phyloP scores from a whole-genome alignment of 2,113 vertebrate species.

The Pangasianodon gigas region DNA sequence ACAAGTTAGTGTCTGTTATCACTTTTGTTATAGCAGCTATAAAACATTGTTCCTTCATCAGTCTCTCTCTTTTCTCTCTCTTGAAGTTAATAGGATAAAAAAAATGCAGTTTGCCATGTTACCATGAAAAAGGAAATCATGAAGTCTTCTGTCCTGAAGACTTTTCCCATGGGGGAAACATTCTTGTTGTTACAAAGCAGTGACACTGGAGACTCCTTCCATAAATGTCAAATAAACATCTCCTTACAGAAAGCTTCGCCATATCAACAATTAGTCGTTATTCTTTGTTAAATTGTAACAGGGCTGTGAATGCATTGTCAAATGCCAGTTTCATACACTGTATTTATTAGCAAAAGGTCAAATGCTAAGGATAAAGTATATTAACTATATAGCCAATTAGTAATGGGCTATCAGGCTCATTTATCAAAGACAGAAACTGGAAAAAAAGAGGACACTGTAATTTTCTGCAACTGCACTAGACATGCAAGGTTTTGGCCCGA shows the following conservation, averaged over 20 bases:
- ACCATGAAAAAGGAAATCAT: background rate
- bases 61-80: background rate
- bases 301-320: background rate
- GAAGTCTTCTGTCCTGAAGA: background rate
- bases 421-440: slow-evolving; percentile 29
- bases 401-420: slow-evolving; percentile 15
- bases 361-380: slow-evolving; percentile 32
- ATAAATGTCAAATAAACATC: background rate
- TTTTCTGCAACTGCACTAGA: background rate
- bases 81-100: background rate
- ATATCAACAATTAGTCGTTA: background rate
- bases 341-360: slow-evolving; percentile 29
- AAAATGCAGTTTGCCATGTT: background rate
- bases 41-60: background rate
- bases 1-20: background rate
- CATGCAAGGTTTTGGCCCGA: background rate
- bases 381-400: slow-evolving; percentile 40
- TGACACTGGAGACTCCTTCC: background rate
- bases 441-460: slow-evolving; percentile 13
- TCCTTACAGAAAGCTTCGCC: background rate
- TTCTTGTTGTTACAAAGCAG: background rate
- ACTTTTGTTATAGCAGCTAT: background rate
- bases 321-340: background rate
- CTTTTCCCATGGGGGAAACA: background rate
- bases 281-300: background rate